Evolutionary conservation across 2,888 invertebrate genomes (phyloP), one percentile per base, ranked within the genome.

Genomic region (Girardia tigrina): DNA sequence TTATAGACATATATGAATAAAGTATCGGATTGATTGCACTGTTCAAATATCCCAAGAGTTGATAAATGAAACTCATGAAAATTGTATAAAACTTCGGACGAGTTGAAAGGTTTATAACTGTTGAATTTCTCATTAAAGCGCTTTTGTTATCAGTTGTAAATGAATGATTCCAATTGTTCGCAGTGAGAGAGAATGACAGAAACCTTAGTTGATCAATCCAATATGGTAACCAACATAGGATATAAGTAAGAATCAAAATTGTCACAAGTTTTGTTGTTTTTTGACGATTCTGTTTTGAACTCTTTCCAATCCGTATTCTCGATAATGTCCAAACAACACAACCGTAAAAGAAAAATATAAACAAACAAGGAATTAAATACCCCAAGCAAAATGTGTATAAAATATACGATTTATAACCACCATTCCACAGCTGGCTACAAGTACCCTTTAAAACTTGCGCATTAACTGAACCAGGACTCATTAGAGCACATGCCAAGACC

Each of bases 161-260:
- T 36, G 16, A 36, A 36, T 36, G 8, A 16, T 36, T 36, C 8
- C 8, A 12, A 12, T 36, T 36, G 12, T 12, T 36, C 8, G 36
- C 8, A 12, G 8, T 36, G 16, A 36, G 16, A 12, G 36, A 36
- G 16, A 36, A 36, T 8, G 23, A 23, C n/a, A 70, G 8, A 6
- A 72, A 28, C 8, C 72, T 26, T 6, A 74, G 16, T 28, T 74
- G 74, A 72, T 74, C 20, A 20, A 70, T 74, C 74, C 74, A 74
- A 36, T 74, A 74, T n/a, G 74, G 74, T 27, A 74, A 27, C 74
- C 74, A 74, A 72, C 20, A 27, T n/a, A 74, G 2, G 12, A 74
- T 36, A 20, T 74, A 74, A n/a, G 42, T 36, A 8, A 74, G 8
- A 27, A 74, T 27, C 12, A 74, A 20, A 72, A 56, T 56, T 6